Evolutionary conservation across 2,888 invertebrate species (phyloP), one percentile per base, ranked within the genome.

Genomic region (Sarcophaga subvicina): DNA sequence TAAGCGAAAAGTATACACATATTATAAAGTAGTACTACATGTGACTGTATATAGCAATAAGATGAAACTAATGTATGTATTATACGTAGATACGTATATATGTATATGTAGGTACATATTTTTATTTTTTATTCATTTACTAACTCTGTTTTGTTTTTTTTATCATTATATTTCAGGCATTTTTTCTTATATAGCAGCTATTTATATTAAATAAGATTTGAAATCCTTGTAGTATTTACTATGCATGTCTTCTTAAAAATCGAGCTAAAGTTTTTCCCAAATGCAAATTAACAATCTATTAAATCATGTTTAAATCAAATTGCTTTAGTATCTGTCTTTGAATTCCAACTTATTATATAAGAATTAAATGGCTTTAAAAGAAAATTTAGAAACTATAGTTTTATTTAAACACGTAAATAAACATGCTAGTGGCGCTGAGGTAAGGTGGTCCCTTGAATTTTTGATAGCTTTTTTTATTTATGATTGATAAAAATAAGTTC

Each of bases 191-290:
- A 67, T 64, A 59, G 70, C 64, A 75, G 25, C 66, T 72, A 83
- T 77, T 49, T 77, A 77, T 22, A 60, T 70, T 70, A 66, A 67
- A 82, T 72, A 66, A 49, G 66, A 72, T 78, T 70, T 63, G 45
- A 75, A 83, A 84, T 77, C 73, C 78, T 77, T 81, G 83, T 86
- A 80, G 83, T 80, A 83, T 83, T 86, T 78, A 82, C 75, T 82
- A 75, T 86, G 86, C 83, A 86, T 87, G 84, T 87, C 83, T 87
- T 81, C 75, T 83, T 87, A 87, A 84, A 87, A 87, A 81, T 76
- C 75, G 67, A 84, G 81, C 83, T 87, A 87, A 86, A 67, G 54
- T 83, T 80, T 83, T 76, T 87, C 78, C 86, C 77, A 86, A 81
- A 81, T 87, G 84, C 86, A 87, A 77, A 82, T 82, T 82, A 82